Base-by-base conservation (phyloP, 2,888 invertebrate genomes). In the Oxystoma pomonae region DNA sequence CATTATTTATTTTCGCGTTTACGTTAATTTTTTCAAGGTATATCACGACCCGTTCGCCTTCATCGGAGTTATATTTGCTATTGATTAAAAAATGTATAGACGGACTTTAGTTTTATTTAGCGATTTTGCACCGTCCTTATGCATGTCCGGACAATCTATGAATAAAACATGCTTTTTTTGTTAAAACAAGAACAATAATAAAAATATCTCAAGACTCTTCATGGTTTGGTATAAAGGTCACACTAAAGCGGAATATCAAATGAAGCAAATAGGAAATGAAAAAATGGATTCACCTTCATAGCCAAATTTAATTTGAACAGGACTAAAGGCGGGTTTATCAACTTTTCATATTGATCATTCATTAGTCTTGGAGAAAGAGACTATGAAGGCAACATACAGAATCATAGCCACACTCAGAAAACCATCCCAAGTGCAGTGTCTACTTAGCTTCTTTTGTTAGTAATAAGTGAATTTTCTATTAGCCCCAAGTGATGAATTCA, bases 1-100 rank as follows among this genome's bases (percentile, higher is more conserved):
- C 76, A 76, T 76, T 74, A 69, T 68, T 71, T 69, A 70, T 71
- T 69, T 71, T 71, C 63, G 76, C 75, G 75, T 70, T 67, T 65
- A 56, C 35, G 35, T 59, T 60, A 57, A 35, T 35, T 35, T 35
- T 35, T 35, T 35, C 35, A 35, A 35, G 35, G 56, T 53, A 67
- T 66, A 68, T 70, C 63, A 59, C 60, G 61, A 72, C 69, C 71
- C 61, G 74, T 71, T 74, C 69, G 67, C 76, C 75, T 75, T 75
- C 74, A 58, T 58, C 58, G 59, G 58, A 53, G 55, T 58, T 59
- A 62, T 53, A 35, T 53, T 53, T 53, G 53, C 20, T 49, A 61
- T 57, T 20, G 60, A 55, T 55, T 51, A 20, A 20, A 61, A 57
- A 51, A 12, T 35, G 12, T 35, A 12, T 12, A 35, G 12, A 35